Base-by-base conservation (phyloP, 2,888 invertebrate genomes). In the Dasysyrphus tricinctus region DNA sequence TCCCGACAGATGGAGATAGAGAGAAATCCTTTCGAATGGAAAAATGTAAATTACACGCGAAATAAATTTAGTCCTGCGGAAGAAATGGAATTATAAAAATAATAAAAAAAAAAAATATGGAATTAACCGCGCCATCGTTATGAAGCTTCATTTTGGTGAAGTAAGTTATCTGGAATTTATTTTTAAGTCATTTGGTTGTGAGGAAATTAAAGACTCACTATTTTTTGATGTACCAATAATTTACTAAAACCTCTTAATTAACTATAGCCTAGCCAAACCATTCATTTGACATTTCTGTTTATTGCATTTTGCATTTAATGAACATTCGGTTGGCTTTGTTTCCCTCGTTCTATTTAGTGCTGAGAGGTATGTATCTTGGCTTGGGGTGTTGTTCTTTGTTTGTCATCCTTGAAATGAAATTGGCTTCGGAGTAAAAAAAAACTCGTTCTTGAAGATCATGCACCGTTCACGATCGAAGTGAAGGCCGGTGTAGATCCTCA, bases 21-120 rank as follows among this genome's bases (percentile, higher is more conserved):
- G 39, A 63, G 29, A 44, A 80, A 84, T 84, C 80, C 80, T 84
- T 84, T 84, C 84, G 65, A 80, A 80, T 72, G 84, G 84, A 84
- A 84, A 84, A 84, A 80, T 80, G 80, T 80, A 84, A 84, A 84
- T 80, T 76, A 80, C 80, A 84, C 84, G 80, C 84, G 84, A 84
- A 84, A 83, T 83, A 80, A 84, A 80, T 80, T 84, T 42, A 80
- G 59, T 84, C 80, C 84, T 80, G 84, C 75, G 80, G 80, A 84
- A 80, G 44, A 75, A 56, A 75, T 74, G 59, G 67, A 78, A 73
- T 72, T 72, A 39, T 69, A 61, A 74, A 69, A 44, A 78, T 49
- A 34, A 47, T 16, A 39, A 42, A 24, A 56, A 29, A 24, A 19
- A 70, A 77, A 61, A 39, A 34, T 39, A 56, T 65, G 19, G 37